Conservation (phyloP, 2,888 invertebrate genomes). For the Epistrophe eligans region DNA sequence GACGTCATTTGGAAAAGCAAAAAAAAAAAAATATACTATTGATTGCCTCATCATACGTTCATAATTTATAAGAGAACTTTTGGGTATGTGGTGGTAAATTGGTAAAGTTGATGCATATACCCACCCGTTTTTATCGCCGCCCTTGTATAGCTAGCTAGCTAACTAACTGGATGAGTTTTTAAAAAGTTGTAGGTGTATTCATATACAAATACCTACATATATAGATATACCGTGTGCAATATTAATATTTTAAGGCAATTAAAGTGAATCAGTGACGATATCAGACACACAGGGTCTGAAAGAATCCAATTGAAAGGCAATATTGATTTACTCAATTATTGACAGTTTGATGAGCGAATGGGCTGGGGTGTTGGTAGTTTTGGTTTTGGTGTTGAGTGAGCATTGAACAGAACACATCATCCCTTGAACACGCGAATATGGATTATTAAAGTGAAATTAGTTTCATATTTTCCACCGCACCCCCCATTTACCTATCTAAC, state of each 20-base stretch:
- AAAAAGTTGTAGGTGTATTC: background rate
- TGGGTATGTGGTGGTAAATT: background rate
- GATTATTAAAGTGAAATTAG: slow-evolving; percentile 31
- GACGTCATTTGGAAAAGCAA: slow-evolving; percentile 64
- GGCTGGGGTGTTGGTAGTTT: background rate
- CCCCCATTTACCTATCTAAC: background rate
- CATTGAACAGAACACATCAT: background rate
- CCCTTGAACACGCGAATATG: slow-evolving; percentile 6
- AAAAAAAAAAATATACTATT: slow-evolving; percentile 39
- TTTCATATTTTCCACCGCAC: background rate
- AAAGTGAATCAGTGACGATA: slow-evolving; percentile 57
- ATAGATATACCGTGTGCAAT: slow-evolving; percentile 4
- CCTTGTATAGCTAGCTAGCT: background rate
- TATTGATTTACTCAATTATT: slow-evolving; percentile 63
- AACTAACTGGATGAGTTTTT: background rate
- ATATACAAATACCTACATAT: too few relatives aligned
- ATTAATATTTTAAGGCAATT: slow-evolving; percentile 56
- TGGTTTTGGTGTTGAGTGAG: background rate
- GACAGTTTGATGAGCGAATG: slow-evolving; percentile 17
- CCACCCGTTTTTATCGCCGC: slow-evolving; percentile 19
- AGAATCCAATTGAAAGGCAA: slow-evolving; percentile 47
- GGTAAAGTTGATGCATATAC: slow-evolving; percentile 15
- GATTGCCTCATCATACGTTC: slow-evolving; percentile 65
- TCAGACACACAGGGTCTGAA: slow-evolving; percentile 32
- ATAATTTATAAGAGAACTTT: slow-evolving; percentile 21